Evolutionary conservation across 2,113 vertebrate genomes (phyloP).

Genomic region (Thamnaconus septentrionalis): DNA sequence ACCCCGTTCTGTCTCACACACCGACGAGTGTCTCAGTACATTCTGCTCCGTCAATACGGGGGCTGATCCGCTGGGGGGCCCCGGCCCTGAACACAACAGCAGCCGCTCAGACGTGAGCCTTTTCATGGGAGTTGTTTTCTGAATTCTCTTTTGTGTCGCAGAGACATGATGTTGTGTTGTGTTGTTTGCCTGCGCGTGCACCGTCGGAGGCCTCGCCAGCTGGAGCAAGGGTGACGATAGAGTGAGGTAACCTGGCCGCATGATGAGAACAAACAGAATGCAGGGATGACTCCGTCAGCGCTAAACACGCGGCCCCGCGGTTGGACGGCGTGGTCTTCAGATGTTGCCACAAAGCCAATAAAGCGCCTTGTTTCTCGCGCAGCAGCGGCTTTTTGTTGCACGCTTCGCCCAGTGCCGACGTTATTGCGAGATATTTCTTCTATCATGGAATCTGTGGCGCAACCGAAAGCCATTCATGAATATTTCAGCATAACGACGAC

Average conservation of each 20-base stretch:
- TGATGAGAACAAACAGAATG: constrained; percentile 28
- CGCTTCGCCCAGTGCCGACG: too few relatives aligned
- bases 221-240: constrained; percentile 44
- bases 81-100: constrained; percentile 53
- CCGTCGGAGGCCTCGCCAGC: constrained; percentile 31
- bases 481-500: too few relatives aligned
- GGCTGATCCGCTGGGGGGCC: constrained; percentile 49
- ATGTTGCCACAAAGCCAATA: too few relatives aligned
- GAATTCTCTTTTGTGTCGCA: constrained; percentile 59
- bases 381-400: too few relatives aligned
- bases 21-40: constrained; percentile 44
- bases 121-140: constrained; percentile 61
- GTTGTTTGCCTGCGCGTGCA: neutral
- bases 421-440: too few relatives aligned
- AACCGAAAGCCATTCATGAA: too few relatives aligned
- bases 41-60: constrained; percentile 66
- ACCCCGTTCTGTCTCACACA: constrained; percentile 46
- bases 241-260: constrained; percentile 45
- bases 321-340: too few relatives aligned
- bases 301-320: too few relatives aligned
- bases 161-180: constrained; percentile 14
- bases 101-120: constrained; percentile 47
- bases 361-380: too few relatives aligned
- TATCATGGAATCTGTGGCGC: too few relatives aligned
- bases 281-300: constrained; percentile 11